phyloP scores from a whole-genome alignment of 2,888 invertebrate species.

The Apotomis turbidana region DNA sequence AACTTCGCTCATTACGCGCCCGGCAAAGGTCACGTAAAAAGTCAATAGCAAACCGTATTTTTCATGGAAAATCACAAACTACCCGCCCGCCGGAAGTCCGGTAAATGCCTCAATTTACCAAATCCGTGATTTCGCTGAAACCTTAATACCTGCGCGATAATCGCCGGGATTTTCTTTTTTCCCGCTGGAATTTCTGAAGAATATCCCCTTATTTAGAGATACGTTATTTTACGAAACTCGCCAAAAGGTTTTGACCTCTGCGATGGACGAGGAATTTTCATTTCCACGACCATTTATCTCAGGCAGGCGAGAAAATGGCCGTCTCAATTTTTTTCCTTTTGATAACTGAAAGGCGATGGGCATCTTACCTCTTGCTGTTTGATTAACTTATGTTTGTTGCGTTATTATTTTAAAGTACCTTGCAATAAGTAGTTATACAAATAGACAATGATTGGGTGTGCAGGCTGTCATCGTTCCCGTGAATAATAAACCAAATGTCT shows the following conservation, averaged over 20 bases:
- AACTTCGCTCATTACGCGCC: constrained; percentile 27
- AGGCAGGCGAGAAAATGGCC: not conserved
- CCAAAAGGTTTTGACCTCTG: constrained; percentile 21
- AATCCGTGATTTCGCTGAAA: constrained; percentile 40
- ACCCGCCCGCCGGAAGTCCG: constrained; percentile 38
- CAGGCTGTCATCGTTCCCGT: too few relatives aligned
- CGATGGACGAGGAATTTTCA: constrained; percentile 13
- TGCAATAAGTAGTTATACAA: too few relatives aligned
- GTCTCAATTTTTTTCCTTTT: not conserved
- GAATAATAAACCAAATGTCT: too few relatives aligned
- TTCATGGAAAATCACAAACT: constrained; percentile 39
- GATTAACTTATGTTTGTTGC: too few relatives aligned
- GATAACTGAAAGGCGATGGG: not conserved
- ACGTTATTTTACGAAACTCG: constrained; percentile 28
- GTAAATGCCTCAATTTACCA: constrained; percentile 42
- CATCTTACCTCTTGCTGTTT: not conserved
- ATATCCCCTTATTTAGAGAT: constrained; percentile 36
- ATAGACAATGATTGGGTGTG: too few relatives aligned
- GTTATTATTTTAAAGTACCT: too few relatives aligned
- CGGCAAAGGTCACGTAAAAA: constrained; percentile 33
- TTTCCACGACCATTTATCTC: constrained; percentile 5
- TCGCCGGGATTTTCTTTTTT: constrained; percentile 36
- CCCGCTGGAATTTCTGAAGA: constrained; percentile 23
- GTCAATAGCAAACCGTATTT: constrained; percentile 34
- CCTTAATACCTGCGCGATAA: constrained; percentile 42